Conservation (phyloP, 1,140 invertebrate species). For the Anthonomus grandis region DNA sequence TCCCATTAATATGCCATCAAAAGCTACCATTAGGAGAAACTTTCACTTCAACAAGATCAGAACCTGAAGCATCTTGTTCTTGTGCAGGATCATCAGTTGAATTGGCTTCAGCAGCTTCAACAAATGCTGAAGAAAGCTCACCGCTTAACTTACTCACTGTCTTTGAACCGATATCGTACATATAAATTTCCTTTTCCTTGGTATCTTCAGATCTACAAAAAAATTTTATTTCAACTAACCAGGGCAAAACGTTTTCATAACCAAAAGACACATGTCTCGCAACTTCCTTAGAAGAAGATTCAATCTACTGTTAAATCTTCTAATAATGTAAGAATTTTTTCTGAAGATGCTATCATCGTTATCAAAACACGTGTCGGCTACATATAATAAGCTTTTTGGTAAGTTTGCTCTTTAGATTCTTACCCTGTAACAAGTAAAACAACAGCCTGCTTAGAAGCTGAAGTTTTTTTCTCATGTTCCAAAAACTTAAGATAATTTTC, state of each 20-base stretch:
- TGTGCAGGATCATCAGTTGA: slow-evolving; percentile 21
- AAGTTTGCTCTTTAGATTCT: too few relatives aligned
- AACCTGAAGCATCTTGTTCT: slow-evolving; percentile 9
- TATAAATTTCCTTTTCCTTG: slow-evolving; percentile 74
- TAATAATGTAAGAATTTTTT: too few relatives aligned
- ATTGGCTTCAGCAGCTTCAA: slow-evolving; percentile 74
- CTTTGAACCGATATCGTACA: slow-evolving; percentile 71
- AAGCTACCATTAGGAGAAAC: not conserved
- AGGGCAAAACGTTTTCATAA: too few relatives aligned
- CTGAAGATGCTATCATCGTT: too few relatives aligned
- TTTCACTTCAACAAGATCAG: slow-evolving; percentile 32
- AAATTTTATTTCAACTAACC: too few relatives aligned
- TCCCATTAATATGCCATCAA: too few relatives aligned
- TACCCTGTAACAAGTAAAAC: slow-evolving; percentile 75
- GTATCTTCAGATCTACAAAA: slow-evolving; percentile 52
- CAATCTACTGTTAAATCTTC: too few relatives aligned
- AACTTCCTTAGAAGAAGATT: too few relatives aligned
- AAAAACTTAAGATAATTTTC: slow-evolving; percentile 80
- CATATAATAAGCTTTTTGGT: too few relatives aligned
- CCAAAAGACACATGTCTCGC: too few relatives aligned
- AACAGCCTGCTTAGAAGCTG: slow-evolving; percentile 70
- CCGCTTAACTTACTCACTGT: slow-evolving; percentile 69
- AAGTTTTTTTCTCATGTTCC: slow-evolving; percentile 68
- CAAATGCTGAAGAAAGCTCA: slow-evolving; percentile 76
- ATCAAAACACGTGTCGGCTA: too few relatives aligned